Evolutionary conservation across 1,140 invertebrate genomes (phyloP).

Genomic region (Musca domestica): DNA sequence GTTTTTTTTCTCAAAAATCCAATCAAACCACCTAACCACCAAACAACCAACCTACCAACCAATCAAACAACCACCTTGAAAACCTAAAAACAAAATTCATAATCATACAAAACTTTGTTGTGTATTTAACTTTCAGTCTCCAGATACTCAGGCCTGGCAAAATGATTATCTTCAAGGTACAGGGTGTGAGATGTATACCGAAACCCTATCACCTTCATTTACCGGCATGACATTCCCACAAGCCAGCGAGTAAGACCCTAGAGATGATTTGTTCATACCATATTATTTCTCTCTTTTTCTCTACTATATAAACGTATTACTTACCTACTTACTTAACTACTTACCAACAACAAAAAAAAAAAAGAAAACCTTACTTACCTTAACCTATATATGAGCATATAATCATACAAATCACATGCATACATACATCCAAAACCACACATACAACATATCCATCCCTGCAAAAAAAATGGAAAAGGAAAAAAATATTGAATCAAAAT

Average conservation of each 20-base stretch:
- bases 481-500: too few species aligned
- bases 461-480: too few species aligned
- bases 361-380: background rate
- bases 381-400: background rate
- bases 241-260: slow-evolving; percentile 95
- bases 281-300: slow-evolving; percentile 7
- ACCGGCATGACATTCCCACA: slow-evolving; percentile 99
- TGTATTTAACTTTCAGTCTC: slow-evolving; percentile 77
- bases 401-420: too few species aligned
- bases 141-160: slow-evolving; percentile 99
- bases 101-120: slow-evolving; percentile 14
- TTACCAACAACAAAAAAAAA: too few species aligned
- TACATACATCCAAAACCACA: too few species aligned
- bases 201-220: slow-evolving; percentile 98
- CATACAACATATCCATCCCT: too few species aligned
- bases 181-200: slow-evolving; percentile 99
- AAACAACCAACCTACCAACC: background rate
- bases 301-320: background rate
- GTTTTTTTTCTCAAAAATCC: too few species aligned
- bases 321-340: too few species aligned
- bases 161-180: slow-evolving; percentile 99
- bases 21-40: too few species aligned
- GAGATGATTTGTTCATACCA: slow-evolving; percentile 16
- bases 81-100: slow-evolving; percentile 1
- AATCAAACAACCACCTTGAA: too few species aligned